Base-by-base conservation (phyloP, 2,113 vertebrate genomes). In the Brachypodius melanocephalos region DNA sequence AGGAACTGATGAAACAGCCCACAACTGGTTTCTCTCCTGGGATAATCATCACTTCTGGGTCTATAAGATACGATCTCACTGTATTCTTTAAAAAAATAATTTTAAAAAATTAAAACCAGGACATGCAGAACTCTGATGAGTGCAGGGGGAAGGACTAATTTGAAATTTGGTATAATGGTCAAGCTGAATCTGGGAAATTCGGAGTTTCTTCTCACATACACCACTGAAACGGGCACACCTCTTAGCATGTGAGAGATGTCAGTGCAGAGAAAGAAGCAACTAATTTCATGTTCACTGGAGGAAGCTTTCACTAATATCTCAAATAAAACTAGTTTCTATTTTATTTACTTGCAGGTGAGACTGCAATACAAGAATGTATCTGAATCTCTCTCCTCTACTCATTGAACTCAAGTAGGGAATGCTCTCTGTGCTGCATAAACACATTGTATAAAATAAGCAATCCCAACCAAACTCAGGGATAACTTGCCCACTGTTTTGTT, bases 41-140 rank as follows among this genome's bases (percentile, higher is more conserved):
- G 66, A 85, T 73, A 94, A 95, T 91, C 66, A 95, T 79, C 92
- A 94, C 77, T 88, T 95, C 81, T 94, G 73, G 49, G 26, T 94
- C 90, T 46, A 1, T 12, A 68, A 95, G 91, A 95, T 94, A 92
- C 2, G 12, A 96, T 92, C 94, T 92, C 83, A 63, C 10, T 10
- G n/a, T 38, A 82, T 67, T 78, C 62, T 73, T 83, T 16, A 17
- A 75, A 89, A 89, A 81, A 88, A 29, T 18, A 57, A 57, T 6
- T 36, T 40, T 8, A 59, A 88, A 85, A 63, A 87, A 85, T 46
- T 82, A 71, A 88, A 92, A 66, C 5, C 68, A 94, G 75, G 46
- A 78, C 61, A 86, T 4, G 21, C 9, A 74, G 51, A 28, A 59
- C 55, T 69, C 19, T 57, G 38, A n/a, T 26, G 72, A 68, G 42